Percentiles rank a stretch among this genome's conserved stretches.
Evolutionary conservation across 2,888 invertebrate genomes (phyloP).

Genomic region (Argyra leucocephala): DNA sequence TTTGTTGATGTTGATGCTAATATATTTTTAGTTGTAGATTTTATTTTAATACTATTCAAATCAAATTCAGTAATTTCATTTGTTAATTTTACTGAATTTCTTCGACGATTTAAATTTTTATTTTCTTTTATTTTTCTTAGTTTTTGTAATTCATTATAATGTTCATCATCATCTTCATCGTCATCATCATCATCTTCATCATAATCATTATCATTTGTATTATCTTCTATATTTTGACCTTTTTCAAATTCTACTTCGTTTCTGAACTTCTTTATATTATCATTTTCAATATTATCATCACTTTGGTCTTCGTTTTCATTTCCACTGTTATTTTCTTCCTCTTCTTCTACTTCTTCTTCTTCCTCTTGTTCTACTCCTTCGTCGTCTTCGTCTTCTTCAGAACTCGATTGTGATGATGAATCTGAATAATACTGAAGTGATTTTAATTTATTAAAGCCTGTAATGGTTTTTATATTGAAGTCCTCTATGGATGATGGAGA

Average conservation of each 20-base stretch:
- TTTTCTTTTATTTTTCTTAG: neutral
- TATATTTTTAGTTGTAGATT: neutral
- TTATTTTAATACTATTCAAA: neutral
- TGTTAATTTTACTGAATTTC: neutral
- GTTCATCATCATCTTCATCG: no score
- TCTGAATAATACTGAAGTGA: neutral
- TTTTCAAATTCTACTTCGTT: neutral
- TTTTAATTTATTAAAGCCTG: constrained; percentile 1
- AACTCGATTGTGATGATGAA: neutral
- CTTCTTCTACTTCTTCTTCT: neutral
- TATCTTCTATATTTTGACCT: neutral
- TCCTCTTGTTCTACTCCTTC: neutral
- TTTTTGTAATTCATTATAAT: neutral
- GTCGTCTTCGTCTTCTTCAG: neutral
- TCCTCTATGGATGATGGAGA: neutral
- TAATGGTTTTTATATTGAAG: neutral
- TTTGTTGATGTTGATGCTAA: neutral
- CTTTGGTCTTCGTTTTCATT: neutral
- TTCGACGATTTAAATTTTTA: neutral
- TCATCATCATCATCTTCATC: neutral
- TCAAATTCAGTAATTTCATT: constrained; percentile 1
- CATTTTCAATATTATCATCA: neutral
- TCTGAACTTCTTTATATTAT: neutral
- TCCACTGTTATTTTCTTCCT: neutral
- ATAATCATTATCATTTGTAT: neutral